phyloP scores from a whole-genome alignment of 2,888 invertebrate genomes.

The Euplagia quadripunctaria region DNA sequence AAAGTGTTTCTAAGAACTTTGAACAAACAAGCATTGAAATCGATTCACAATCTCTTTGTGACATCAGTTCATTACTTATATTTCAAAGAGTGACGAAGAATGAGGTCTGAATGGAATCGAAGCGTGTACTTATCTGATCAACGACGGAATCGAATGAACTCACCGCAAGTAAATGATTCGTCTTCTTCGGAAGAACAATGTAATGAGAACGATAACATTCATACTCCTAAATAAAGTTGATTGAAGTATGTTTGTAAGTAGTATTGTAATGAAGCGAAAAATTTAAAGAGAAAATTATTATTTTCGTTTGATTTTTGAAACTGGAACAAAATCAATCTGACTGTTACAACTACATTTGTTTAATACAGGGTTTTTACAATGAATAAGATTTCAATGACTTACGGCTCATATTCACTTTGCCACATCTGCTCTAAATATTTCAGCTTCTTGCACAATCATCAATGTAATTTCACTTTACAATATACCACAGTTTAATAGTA shows the following conservation, averaged over 20 bases:
- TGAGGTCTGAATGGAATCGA: conserved; percentile 40
- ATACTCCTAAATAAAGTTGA: neutral
- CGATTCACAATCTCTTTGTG: conserved; percentile 19
- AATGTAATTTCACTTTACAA: no score
- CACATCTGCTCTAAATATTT: no score
- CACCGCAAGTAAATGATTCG: conserved; percentile 43
- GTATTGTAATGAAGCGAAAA: no score
- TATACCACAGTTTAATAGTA: no score
- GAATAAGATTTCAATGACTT: no score
- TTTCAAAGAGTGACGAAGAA: conserved; percentile 44
- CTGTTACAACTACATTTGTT: no score
- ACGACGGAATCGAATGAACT: conserved; percentile 60
- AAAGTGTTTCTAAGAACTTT: neutral
- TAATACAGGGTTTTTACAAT: no score
- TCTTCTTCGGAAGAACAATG: conserved; percentile 40
- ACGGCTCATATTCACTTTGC: no score
- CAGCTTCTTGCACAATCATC: no score
- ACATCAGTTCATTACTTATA: conserved; percentile 33
- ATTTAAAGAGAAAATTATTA: no score
- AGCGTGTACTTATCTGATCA: conserved; percentile 50
- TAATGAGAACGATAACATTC: conserved; percentile 29
- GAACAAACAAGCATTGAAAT: conserved; percentile 11
- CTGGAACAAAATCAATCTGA: no score
- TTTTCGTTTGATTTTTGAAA: no score
- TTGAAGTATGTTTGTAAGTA: neutral